These are phyloP conservation scores for Poecile atricapillus DNA, from an alignment of 2,113 vertebrate genomes.

Conservation along the genomic window DNA sequence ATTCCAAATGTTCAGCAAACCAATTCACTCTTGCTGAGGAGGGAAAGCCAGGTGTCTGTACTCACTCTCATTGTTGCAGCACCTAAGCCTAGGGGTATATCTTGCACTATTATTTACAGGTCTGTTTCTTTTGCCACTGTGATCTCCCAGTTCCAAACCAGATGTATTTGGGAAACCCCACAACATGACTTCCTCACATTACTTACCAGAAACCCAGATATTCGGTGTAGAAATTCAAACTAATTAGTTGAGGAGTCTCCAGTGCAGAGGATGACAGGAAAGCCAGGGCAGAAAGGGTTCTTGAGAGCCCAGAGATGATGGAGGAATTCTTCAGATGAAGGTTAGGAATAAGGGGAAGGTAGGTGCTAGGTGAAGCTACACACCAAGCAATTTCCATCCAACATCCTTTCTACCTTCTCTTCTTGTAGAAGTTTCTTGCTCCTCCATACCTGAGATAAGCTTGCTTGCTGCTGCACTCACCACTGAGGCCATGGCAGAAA, in stretches of 20 bases:
- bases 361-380: not conserved
- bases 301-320: not conserved
- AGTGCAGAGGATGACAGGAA: not conserved
- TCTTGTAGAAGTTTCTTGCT: not conserved
- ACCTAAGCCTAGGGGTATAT: not conserved
- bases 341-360: not conserved
- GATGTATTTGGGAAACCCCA: accelerated
- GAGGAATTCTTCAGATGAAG: not conserved
- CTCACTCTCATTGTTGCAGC: not conserved
- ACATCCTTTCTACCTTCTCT: not conserved
- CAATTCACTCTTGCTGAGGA: not conserved
- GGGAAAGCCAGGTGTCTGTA: not conserved
- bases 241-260: not conserved
- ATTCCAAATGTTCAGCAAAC: not conserved
- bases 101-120: not conserved
- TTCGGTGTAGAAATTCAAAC: not conserved
- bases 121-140: not conserved
- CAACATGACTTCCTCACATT: not conserved
- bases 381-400: not conserved
- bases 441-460: not conserved
- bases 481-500: not conserved
- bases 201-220: not conserved
- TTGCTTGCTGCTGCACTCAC: not conserved
- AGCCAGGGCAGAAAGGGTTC: not conserved
- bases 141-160: not conserved